These are phyloP conservation scores for Caligus rogercresseyi DNA, from an alignment of 1,140 invertebrate genomes.

Conservation along the genomic window DNA sequence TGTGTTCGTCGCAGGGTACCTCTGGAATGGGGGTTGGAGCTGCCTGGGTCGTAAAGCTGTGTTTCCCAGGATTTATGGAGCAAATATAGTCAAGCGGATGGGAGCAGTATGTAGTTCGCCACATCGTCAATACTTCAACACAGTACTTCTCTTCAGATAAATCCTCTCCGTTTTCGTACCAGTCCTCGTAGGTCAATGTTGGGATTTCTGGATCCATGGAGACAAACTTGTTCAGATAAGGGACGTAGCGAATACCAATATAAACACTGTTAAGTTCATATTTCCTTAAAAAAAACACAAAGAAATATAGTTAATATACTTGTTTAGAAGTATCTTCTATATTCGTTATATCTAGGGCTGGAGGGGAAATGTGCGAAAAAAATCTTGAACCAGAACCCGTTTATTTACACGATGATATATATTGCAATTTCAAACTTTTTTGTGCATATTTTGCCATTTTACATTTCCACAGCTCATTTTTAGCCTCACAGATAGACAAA, in stretches of 20 bases:
- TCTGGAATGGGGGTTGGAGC: neutral
- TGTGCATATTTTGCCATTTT: too few species aligned
- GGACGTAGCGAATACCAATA: neutral
- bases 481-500: too few species aligned
- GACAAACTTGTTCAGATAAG: neutral
- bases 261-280: too few species aligned
- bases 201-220: neutral
- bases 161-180: neutral
- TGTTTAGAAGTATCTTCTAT: too few species aligned
- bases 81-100: neutral
- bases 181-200: neutral
- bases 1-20: neutral
- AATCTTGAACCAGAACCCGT: too few species aligned
- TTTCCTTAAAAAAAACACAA: too few species aligned
- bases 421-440: too few species aligned
- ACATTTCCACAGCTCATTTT: too few species aligned
- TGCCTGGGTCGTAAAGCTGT: neutral
- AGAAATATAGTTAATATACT: too few species aligned
- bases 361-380: too few species aligned
- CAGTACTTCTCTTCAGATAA: neutral
- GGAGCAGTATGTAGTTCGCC: neutral
- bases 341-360: too few species aligned
- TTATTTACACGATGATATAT: too few species aligned
- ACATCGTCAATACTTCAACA: neutral
- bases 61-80: neutral